Conservation (phyloP, 2,797 vertebrate species). For the Lepidocolaptes lacrymiger region DNA sequence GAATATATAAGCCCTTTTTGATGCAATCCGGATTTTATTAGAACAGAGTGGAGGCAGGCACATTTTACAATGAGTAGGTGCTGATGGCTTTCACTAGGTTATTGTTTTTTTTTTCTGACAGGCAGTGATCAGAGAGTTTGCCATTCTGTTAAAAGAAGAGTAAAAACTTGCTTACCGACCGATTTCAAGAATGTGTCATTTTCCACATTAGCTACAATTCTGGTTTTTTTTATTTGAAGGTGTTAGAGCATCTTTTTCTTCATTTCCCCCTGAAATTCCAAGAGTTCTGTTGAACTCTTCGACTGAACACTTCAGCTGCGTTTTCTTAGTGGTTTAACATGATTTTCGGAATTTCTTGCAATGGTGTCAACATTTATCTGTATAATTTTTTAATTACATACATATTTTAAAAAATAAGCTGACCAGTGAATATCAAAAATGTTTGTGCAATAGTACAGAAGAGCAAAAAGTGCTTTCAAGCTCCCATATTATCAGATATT, state of each 20-base stretch:
- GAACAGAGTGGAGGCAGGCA: slow-evolving; percentile 3
- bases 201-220: background rate
- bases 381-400: background rate
- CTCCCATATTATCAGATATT: background rate
- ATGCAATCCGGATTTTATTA: slow-evolving; percentile 41
- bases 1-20: slow-evolving; percentile 55
- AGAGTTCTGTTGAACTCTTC: background rate
- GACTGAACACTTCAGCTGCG: background rate
- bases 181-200: background rate
- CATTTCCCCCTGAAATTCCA: background rate
- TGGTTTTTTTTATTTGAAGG: background rate
- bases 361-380: background rate
- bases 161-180: slow-evolving; percentile 50
- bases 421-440: background rate
- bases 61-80: slow-evolving; percentile 50
- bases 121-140: slow-evolving; percentile 34
- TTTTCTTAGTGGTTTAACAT: background rate
- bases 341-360: background rate
- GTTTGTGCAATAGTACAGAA: background rate
- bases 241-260: slow-evolving; percentile 5
- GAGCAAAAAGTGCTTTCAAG: background rate
- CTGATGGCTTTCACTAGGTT: slow-evolving; percentile 39
- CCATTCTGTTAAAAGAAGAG: slow-evolving; percentile 42
- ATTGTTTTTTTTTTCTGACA: slow-evolving; percentile 24
- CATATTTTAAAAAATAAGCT: background rate